A percentile compares a stretch with the other conserved stretches of the same genome.
phyloP scores from a whole-genome alignment of 1,140 invertebrate genomes.

The Oryctes rhinoceros region DNA sequence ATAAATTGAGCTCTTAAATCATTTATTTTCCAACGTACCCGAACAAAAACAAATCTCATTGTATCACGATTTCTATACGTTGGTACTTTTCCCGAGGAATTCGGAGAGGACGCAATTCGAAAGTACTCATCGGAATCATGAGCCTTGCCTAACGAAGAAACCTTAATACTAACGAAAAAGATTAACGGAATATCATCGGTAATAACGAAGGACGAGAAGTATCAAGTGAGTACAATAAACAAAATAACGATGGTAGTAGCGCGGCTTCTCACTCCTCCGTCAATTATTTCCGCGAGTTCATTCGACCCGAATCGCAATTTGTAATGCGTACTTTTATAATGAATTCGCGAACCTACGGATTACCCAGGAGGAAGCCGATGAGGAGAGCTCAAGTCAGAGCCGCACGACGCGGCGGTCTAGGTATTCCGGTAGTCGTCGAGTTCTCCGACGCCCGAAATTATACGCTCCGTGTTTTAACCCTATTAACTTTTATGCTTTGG shows the following conservation, averaged over 20 bases:
- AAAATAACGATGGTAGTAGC: not conserved
- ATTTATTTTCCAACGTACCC: too few relatives aligned
- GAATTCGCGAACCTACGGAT: not conserved
- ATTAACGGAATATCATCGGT: not conserved
- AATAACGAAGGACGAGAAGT: not conserved
- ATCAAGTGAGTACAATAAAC: not conserved
- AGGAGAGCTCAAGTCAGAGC: not conserved
- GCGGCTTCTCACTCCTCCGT: not conserved
- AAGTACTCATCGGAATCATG: too few relatives aligned
- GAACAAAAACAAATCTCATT: too few relatives aligned
- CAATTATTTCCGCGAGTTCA: conserved; percentile 16
- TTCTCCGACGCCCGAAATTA: not conserved
- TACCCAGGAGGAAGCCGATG: not conserved
- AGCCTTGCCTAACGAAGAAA: too few relatives aligned
- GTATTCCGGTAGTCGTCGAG: not conserved
- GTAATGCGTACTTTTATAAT: not conserved
- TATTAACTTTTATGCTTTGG: conserved; percentile 29
- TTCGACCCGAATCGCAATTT: conserved; percentile 20
- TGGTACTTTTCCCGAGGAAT: too few relatives aligned
- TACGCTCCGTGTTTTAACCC: conserved; percentile 27
- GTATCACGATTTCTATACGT: too few relatives aligned
- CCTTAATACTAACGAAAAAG: too few relatives aligned
- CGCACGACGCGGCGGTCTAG: not conserved
- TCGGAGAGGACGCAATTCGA: too few relatives aligned
- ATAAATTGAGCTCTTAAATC: too few relatives aligned